phyloP scores from a whole-genome alignment of 2,113 vertebrate species.

The Rhea pennata region DNA sequence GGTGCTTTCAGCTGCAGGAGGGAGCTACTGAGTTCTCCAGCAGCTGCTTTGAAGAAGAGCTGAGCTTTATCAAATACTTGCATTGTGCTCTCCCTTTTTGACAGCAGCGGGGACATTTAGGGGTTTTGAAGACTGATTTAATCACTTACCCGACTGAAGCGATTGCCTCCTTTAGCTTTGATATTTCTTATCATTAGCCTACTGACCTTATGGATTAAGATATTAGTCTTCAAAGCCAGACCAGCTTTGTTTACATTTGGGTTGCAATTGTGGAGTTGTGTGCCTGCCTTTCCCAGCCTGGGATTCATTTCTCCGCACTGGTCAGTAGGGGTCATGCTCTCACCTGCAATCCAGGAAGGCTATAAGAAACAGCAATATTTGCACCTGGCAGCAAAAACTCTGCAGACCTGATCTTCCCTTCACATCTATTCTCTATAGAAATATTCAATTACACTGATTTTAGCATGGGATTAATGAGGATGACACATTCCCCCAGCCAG shows the following conservation, averaged over 20 bases:
- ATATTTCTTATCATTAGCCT: slow-evolving; percentile 51
- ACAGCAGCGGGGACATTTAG: not conserved
- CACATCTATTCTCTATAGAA: not conserved
- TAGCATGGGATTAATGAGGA: not conserved
- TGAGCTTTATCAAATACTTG: not conserved
- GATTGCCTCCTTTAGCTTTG: not conserved
- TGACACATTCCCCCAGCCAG: not conserved
- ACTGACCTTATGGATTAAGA: not conserved
- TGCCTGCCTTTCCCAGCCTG: not conserved
- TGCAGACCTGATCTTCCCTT: not conserved
- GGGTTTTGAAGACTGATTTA: not conserved
- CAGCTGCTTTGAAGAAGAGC: not conserved
- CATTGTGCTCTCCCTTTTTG: not conserved
- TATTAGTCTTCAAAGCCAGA: not conserved
- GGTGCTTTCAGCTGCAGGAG: accelerated
- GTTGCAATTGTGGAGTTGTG: not conserved
- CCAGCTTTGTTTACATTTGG: not conserved
- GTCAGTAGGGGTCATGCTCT: not conserved
- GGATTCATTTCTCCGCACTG: not conserved
- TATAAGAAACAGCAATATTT: not conserved
- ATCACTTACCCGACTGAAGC: slow-evolving; percentile 35
- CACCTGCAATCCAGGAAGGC: not conserved
- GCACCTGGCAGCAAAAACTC: not conserved
- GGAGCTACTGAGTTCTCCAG: not conserved
- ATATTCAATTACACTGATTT: not conserved